Base-by-base conservation (phyloP, 2,888 invertebrate species). In the Capitulum mitella region DNA sequence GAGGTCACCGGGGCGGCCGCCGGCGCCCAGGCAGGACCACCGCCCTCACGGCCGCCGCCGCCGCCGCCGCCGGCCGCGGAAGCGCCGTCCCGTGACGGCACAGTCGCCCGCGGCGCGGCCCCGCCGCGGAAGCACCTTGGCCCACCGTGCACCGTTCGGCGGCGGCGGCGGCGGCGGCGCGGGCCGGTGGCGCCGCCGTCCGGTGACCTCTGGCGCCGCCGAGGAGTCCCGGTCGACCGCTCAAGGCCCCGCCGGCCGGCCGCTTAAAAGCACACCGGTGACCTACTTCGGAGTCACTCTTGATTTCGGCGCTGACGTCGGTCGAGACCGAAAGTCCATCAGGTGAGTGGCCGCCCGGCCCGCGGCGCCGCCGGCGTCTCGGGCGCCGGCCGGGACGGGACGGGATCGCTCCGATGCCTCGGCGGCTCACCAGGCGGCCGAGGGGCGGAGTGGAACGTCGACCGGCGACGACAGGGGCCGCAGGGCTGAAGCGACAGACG, bases 251-350 rank as follows among this genome's bases (percentile, higher is more conserved):
- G 70, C 70, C 29, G 14, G 16, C 37, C 37, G 40, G 26, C 70
- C 19, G 40, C 8, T 29, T 70, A 70, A 40, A 70, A 70, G 70
- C 37, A 70, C 37, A 40, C 26, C 37, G 70, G 26, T 70, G 70
- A 70, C 70, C 70, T 70, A 70, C 26, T 70, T 70, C 19, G 70
- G 37, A 22, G 40, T 70, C 70, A 70, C 70, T 40, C 26, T 37
- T 2, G 37, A 70, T 37, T 3, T 16, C 37, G 70, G 70, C 40
- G 70, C 40, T 10, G 70, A 22, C 2, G 70, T 34, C 26, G 70
- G 40, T 26, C 26, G 37, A 40, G 40, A 70, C 22, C 40, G 70
- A 70, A 40, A 70, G 40, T 40, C 12, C 64, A 19, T 3, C 64
- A 64, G 64, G 64, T 64, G 64, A 64, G 64, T 34, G 58, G 3